Conservation (phyloP, 2,888 invertebrate species). For the Trichopoda pennipes region DNA sequence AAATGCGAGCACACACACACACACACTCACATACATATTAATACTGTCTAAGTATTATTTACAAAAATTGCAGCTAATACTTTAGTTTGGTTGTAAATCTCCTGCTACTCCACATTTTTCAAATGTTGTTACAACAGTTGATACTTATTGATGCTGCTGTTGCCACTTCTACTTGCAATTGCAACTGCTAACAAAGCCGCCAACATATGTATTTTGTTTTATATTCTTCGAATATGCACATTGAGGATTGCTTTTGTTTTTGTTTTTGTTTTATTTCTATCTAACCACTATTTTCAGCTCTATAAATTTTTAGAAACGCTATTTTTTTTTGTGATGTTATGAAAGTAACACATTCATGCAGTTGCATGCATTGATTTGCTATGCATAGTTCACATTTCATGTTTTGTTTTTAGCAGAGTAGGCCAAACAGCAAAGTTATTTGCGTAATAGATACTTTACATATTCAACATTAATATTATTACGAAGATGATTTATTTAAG, state of each 20-base stretch:
- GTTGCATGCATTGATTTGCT: conserved; percentile 61
- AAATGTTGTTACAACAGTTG: conserved; percentile 53
- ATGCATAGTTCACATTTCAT: conserved; percentile 37
- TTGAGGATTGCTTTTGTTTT: conserved; percentile 28
- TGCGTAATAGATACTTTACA: too few relatives aligned
- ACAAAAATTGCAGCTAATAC: conserved; percentile 45
- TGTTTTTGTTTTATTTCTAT: not conserved
- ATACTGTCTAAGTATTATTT: conserved; percentile 18
- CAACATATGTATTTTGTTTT: conserved; percentile 44
- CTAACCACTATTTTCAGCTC: conserved; percentile 45
- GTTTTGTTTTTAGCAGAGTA: conserved; percentile 20
- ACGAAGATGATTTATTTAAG: too few relatives aligned
- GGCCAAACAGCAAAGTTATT: not conserved
- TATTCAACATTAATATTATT: too few relatives aligned
- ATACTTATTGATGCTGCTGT: conserved; percentile 48
- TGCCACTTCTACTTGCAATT: conserved; percentile 24
- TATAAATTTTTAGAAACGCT: conserved; percentile 40
- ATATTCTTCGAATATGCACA: not conserved
- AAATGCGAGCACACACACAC: not conserved
- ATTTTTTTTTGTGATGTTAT: conserved; percentile 39
- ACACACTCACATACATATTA: not conserved
- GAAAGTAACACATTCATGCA: conserved; percentile 40
- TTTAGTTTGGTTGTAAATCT: not conserved
- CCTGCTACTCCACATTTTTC: not conserved
- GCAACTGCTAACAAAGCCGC: conserved; percentile 49